Conservation (phyloP, 35 echinoderm and acorn worm species). For the Apostichopus californicus region DNA sequence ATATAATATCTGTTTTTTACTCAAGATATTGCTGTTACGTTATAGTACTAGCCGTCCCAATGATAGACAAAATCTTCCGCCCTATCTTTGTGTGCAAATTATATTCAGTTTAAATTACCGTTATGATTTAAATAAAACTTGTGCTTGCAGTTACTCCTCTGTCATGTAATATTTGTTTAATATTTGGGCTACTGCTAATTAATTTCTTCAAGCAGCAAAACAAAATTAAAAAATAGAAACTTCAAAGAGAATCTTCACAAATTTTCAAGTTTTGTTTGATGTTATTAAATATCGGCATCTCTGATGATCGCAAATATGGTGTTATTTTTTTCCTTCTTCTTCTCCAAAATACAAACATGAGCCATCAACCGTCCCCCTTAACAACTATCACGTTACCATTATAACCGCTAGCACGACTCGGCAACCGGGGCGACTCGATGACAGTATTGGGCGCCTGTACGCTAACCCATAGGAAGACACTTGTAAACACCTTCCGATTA, state of each 20-base stretch:
- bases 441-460: constrained; percentile 28
- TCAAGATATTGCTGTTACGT: too few relatives aligned
- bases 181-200: too few relatives aligned
- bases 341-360: not conserved
- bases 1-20: too few relatives aligned
- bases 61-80: too few relatives aligned
- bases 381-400: constrained; percentile 36
- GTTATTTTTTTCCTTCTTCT: not conserved
- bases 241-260: not conserved
- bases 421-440: not conserved
- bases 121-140: too few relatives aligned
- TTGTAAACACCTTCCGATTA: not conserved
- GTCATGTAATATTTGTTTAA: too few relatives aligned
- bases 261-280: not conserved
- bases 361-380: not conserved
- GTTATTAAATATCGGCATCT: not conserved
- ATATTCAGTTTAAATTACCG: too few relatives aligned
- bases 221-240: not conserved
- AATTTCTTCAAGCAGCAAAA: not conserved
- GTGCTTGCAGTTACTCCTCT: too few relatives aligned
- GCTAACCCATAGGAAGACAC: not conserved
- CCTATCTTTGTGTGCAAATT: too few relatives aligned
- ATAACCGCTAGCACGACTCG: constrained; percentile 18
- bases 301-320: not conserved
- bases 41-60: too few relatives aligned